A percentile compares a stretch with the other conserved stretches of the same genome.
These are phyloP conservation scores for Poeciliopsis presidionis DNA, from an alignment of 2,797 vertebrate genomes.

Conservation along the genomic window DNA sequence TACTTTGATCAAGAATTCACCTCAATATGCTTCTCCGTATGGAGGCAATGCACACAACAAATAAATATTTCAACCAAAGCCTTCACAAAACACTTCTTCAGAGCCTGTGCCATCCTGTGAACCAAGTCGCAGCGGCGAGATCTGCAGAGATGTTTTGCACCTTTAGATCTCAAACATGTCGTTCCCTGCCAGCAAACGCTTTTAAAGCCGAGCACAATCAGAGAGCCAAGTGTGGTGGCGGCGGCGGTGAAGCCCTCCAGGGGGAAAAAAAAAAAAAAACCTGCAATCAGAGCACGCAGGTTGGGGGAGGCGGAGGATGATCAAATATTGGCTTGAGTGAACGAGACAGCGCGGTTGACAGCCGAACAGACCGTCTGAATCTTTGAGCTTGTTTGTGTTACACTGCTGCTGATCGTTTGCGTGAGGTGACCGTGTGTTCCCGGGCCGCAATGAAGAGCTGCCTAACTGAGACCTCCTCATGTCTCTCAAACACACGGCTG, in stretches of 20 bases:
- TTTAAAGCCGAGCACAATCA: slow-evolving; percentile 39
- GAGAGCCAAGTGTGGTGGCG: slow-evolving; percentile 26
- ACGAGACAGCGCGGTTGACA: slow-evolving; percentile 18
- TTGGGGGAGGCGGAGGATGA: slow-evolving; percentile 34
- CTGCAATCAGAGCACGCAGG: slow-evolving; percentile 28
- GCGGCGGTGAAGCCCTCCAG: slow-evolving; percentile 11
- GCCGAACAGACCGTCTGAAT: neutral
- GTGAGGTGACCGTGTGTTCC: neutral
- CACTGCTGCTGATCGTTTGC: neutral
- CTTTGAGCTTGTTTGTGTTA: neutral
- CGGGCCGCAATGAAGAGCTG: neutral
- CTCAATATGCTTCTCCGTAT: slow-evolving; percentile 13
- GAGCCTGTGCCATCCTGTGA: neutral
- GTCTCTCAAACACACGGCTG: neutral
- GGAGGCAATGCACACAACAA: slow-evolving; percentile 23
- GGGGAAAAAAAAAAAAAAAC: neutral
- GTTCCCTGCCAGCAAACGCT: slow-evolving; percentile 16
- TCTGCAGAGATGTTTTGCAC: slow-evolving; percentile 24
- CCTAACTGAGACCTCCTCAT: neutral
- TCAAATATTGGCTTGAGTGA: slow-evolving; percentile 27
- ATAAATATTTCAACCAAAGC: slow-evolving; percentile 48
- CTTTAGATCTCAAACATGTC: slow-evolving; percentile 35
- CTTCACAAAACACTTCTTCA: slow-evolving; percentile 36
- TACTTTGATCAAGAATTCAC: slow-evolving; percentile 25
- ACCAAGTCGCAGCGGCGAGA: neutral